These are phyloP conservation scores for Abrostola triplasia DNA, from an alignment of 2,888 invertebrate species.

Conservation along the genomic window DNA sequence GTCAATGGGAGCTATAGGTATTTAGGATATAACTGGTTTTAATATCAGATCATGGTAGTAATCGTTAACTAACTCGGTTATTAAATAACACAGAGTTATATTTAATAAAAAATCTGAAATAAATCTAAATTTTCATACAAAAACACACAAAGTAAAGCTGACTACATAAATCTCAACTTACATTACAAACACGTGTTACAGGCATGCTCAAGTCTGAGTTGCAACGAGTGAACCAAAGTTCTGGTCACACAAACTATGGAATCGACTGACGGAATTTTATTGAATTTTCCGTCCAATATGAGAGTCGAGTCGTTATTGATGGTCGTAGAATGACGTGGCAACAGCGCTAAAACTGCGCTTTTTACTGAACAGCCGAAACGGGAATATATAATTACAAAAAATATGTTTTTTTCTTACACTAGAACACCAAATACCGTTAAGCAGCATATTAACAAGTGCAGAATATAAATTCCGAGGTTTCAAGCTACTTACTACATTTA, in stretches of 20 bases:
- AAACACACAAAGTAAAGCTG: neutral
- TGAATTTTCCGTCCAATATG: constrained; percentile 84
- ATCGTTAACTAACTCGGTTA: too few species aligned
- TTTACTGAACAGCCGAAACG: constrained; percentile 15
- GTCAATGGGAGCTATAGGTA: too few species aligned
- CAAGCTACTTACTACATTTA: too few species aligned
- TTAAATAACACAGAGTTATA: too few species aligned
- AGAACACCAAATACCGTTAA: too few species aligned
- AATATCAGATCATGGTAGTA: too few species aligned
- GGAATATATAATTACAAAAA: constrained; percentile 15
- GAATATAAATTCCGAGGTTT: too few species aligned
- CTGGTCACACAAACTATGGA: constrained; percentile 71
- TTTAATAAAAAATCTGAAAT: neutral
- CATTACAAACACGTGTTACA: constrained; percentile 40
- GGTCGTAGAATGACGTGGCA: constrained; percentile 74
- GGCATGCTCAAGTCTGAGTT: constrained; percentile 41
- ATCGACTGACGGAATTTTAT: constrained; percentile 82
- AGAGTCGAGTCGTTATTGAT: constrained; percentile 80
- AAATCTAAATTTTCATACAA: neutral
- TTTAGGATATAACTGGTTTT: too few species aligned
- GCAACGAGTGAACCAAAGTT: constrained; percentile 52
- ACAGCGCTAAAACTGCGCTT: constrained; percentile 64
- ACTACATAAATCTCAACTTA: constrained; percentile 25
- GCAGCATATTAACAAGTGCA: too few species aligned
- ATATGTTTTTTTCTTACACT: too few species aligned